These are phyloP conservation scores for Tachysurus vachellii DNA, from an alignment of 2,113 vertebrate species.

Conservation along the genomic window DNA sequence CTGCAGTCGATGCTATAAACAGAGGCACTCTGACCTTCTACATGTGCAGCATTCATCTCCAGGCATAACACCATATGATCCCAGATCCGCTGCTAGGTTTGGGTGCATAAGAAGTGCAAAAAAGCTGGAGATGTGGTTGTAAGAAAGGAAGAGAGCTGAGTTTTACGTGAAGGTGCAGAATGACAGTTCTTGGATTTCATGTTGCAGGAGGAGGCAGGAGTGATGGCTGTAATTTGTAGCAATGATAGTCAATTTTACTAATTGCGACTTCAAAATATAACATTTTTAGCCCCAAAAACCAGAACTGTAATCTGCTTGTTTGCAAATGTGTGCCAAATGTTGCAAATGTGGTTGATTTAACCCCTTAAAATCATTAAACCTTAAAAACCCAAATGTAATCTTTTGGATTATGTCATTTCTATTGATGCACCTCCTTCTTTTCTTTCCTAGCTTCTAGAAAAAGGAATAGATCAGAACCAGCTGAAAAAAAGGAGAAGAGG, in stretches of 20 bases:
- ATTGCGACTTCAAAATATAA: neutral
- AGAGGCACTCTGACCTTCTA: neutral
- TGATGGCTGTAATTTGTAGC: neutral
- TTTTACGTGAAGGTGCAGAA: neutral
- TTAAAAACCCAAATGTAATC: neutral
- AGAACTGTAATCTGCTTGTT: neutral
- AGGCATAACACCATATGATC: neutral
- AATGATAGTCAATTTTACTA: neutral
- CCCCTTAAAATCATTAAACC: neutral
- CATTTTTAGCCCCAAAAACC: neutral
- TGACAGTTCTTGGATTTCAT: neutral
- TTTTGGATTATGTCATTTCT: neutral
- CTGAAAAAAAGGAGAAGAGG: slow-evolving; percentile 49
- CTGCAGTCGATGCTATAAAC: neutral
- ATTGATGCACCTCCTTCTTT: neutral
- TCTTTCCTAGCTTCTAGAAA: slow-evolving; percentile 47
- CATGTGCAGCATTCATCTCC: neutral
- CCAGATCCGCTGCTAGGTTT: neutral
- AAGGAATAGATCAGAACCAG: slow-evolving; percentile 16
- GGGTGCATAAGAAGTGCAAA: neutral
- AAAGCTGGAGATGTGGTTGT: neutral
- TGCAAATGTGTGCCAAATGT: neutral
- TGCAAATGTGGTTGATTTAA: neutral
- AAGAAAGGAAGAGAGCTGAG: neutral
- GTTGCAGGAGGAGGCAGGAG: neutral